Base-by-base conservation (phyloP, 2,113 vertebrate species). In the Pardalotus punctatus region DNA sequence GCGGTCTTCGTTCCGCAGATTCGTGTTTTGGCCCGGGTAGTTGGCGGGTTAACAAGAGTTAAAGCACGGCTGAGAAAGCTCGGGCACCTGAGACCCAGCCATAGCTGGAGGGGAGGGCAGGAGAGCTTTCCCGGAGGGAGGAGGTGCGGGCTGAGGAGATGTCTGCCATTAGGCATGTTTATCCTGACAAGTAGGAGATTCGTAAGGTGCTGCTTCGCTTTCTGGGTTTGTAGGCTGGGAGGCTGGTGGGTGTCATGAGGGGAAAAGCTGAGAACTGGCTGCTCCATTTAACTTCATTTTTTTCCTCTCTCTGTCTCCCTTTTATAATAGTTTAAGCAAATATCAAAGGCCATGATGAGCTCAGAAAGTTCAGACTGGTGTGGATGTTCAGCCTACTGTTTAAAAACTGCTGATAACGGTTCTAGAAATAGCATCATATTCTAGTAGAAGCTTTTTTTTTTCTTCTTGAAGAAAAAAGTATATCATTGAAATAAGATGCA, bases 151-250 rank as follows among this genome's bases (percentile, higher is more conserved):
- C 67, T 77, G 88, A 14, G 62, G 24, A 86, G 47, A 62, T 12
- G 71, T 88, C 88, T 93, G 93, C 86, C 58, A 72, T 93, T 89
- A 70, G 40, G 54, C 58, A 11, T 83, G 56, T 93, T 94, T 93
- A 81, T 93, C 92, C 86, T 90, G 82, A 31, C 86, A 38, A 92
- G 79, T 22, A 24, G 69, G 72, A 81, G 54, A 76, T 77, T 19
- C 70, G 58, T 62, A 57, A 88, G 58, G 71, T 90, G 71, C 71
- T 70, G 88, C 67, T 80, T 93, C 2, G 7, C 70, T 78, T 62
- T 73, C 73, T 56, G 91, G 38, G 25, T 83, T 88, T 86, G 80
- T 45, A 58, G 94, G 76, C 77, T 73, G 76, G 33, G 64, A 86
- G 86, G 42, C 50, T 92, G 76, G 73, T 88, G 82, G 88, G 72